Evolutionary conservation across 2,113 vertebrate genomes (phyloP).

Genomic region (Hiodon alosoides): DNA sequence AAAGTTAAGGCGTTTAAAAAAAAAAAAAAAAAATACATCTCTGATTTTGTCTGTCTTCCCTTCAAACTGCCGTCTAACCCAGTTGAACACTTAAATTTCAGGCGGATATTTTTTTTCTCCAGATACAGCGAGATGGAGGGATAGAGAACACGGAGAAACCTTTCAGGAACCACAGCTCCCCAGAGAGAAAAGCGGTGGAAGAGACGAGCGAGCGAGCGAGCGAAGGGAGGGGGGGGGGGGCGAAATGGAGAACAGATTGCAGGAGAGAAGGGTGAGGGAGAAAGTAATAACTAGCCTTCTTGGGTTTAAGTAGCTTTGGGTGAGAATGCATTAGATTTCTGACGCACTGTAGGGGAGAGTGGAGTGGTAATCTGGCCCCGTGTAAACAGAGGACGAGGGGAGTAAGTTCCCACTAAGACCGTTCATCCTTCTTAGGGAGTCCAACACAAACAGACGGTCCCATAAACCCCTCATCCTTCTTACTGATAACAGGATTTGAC

Average conservation of each 20-base stretch:
- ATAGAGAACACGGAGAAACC: slow-evolving; percentile 61
- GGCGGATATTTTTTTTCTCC: slow-evolving; percentile 63
- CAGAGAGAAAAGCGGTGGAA: slow-evolving; percentile 8
- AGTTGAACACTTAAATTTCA: slow-evolving; percentile 56
- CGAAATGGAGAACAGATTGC: slow-evolving; percentile 1
- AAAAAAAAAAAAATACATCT: neutral
- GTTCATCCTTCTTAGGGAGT: slow-evolving; percentile 1
- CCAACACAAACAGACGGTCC: slow-evolving; percentile 19
- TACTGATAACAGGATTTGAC: slow-evolving; percentile 63
- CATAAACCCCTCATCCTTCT: slow-evolving; percentile 56
- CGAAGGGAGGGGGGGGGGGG: slow-evolving; percentile 22
- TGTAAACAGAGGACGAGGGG: slow-evolving; percentile 16
- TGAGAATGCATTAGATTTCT: slow-evolving; percentile 30
- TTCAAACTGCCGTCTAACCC: slow-evolving; percentile 17
- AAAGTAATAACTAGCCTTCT: slow-evolving; percentile 36
- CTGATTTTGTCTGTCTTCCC: neutral
- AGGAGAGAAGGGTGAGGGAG: slow-evolving; percentile 28
- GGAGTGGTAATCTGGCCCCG: slow-evolving; percentile 23
- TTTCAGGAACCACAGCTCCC: slow-evolving; percentile 67
- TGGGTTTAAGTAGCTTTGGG: slow-evolving; percentile 36
- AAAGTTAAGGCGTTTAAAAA: slow-evolving; percentile 51
- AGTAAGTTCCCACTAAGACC: slow-evolving; percentile 2
- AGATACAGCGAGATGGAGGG: slow-evolving; percentile 60
- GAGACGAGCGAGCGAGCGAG: slow-evolving; percentile 1
- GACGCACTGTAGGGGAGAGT: slow-evolving; percentile 1